Conservation (phyloP, 2,888 invertebrate genomes). For the Mythimna albipuncta region DNA sequence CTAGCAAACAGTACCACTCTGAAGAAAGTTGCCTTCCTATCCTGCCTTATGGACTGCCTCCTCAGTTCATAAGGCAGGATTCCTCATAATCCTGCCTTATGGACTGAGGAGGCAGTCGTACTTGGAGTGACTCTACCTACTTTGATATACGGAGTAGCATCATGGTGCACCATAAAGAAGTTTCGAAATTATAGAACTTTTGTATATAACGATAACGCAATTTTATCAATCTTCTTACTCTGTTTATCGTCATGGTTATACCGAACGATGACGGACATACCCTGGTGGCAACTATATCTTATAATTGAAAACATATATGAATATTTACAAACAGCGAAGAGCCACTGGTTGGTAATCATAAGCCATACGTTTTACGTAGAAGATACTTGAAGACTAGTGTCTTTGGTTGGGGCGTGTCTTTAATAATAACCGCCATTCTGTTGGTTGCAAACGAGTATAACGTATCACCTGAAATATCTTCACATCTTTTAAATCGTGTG, state of each 20-base stretch:
- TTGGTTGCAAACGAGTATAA: neutral
- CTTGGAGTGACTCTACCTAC: neutral
- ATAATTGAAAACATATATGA: neutral
- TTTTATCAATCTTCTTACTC: neutral
- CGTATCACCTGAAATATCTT: neutral
- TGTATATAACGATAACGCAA: neutral
- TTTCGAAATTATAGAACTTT: conserved; percentile 2
- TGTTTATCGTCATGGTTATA: neutral
- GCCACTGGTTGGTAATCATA: neutral
- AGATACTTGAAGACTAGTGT: neutral
- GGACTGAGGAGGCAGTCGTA: neutral
- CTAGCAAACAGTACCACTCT: neutral
- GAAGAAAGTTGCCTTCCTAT: too few relatives aligned
- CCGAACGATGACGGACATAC: neutral
- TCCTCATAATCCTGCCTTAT: too few relatives aligned
- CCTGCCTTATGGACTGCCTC: too few relatives aligned
- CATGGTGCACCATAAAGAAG: conserved; percentile 1
- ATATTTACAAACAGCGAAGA: neutral
- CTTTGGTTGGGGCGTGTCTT: neutral
- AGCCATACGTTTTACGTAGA: neutral
- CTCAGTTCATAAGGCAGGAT: too few relatives aligned
- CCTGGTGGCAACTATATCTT: neutral
- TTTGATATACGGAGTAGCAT: neutral
- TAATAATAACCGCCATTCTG: neutral
- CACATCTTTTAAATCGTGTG: neutral